A percentile compares a stretch with the other conserved stretches of the same genome.
Conservation (phyloP, 2,113 vertebrate species). For the Osmerus eperlanus region DNA sequence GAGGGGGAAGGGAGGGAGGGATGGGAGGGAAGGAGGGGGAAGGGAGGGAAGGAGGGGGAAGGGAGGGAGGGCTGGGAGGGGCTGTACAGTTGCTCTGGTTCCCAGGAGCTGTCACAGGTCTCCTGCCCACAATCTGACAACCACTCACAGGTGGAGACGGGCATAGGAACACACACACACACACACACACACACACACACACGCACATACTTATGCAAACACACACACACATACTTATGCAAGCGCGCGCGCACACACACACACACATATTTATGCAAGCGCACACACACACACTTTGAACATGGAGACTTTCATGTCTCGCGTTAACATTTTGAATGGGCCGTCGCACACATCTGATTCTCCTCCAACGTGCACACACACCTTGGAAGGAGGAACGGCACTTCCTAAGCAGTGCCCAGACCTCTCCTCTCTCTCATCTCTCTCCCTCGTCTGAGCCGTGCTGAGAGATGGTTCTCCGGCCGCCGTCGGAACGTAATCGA, state of each 20-base stretch:
- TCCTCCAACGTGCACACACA: background rate
- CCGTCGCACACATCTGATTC: background rate
- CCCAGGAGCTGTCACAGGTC: constrained; percentile 9
- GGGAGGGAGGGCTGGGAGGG: background rate
- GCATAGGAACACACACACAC: background rate
- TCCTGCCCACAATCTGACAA: background rate
- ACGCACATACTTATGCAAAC: background rate
- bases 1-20: background rate
- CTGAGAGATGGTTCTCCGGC: background rate
- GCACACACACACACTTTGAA: too few relatives aligned
- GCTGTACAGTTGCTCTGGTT: background rate
- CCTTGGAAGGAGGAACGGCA: background rate
- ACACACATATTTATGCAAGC: background rate
- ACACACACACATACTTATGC: background rate
- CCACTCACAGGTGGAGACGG: constrained; percentile 5
- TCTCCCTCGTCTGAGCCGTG: too few relatives aligned
- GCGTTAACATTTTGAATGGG: too few relatives aligned
- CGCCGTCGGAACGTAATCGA: too few relatives aligned
- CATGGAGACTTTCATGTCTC: too few relatives aligned
- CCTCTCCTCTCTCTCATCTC: background rate
- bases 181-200: background rate
- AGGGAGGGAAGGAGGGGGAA: background rate
- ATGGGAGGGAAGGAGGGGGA: background rate
- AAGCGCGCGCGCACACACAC: background rate
- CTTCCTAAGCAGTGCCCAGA: constrained; percentile 23